A percentile compares a stretch with the other conserved stretches of the same genome.
Conservation (phyloP, 2,113 vertebrate genomes). For the Neolamprologus brichardi region DNA sequence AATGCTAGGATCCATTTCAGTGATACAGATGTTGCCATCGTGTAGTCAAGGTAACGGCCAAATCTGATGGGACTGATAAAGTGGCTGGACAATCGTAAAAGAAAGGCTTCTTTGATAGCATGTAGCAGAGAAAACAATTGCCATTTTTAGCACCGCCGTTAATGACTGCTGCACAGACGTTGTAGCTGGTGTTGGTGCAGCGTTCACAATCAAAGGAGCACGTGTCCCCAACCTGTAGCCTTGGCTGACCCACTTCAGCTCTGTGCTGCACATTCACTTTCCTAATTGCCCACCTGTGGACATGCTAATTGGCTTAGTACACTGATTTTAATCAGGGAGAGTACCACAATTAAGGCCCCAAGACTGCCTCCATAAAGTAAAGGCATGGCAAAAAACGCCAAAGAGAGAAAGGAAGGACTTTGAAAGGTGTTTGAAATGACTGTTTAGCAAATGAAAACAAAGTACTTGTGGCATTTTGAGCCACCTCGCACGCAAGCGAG, state of each 20-base stretch:
- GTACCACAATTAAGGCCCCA: conserved; percentile 20
- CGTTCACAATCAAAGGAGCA: conserved; percentile 27
- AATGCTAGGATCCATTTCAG: background rate
- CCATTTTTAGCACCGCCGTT: background rate
- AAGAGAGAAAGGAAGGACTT: background rate
- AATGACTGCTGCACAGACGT: conserved; percentile 8
- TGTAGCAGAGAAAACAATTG: background rate
- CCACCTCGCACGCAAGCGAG: conserved; percentile 21
- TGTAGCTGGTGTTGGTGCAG: background rate
- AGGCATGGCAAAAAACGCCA: background rate
- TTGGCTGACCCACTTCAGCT: conserved; percentile 28
- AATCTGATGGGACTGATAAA: background rate
- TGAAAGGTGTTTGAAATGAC: conserved; percentile 3
- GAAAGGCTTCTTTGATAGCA: background rate
- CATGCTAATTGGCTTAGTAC: conserved; percentile 49
- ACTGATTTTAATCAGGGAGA: conserved; percentile 41
- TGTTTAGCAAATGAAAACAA: conserved; percentile 57
- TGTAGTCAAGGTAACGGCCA: background rate
- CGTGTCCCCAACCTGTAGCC: conserved; percentile 24
- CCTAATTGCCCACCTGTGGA: conserved; percentile 56
- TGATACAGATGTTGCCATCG: background rate
- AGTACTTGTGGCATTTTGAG: conserved; percentile 42
- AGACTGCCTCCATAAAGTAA: background rate
- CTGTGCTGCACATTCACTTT: background rate
- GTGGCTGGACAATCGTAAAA: background rate